These are phyloP conservation scores for Macrobrachium nipponense DNA, from an alignment of 1,140 invertebrate genomes.

Conservation along the genomic window DNA sequence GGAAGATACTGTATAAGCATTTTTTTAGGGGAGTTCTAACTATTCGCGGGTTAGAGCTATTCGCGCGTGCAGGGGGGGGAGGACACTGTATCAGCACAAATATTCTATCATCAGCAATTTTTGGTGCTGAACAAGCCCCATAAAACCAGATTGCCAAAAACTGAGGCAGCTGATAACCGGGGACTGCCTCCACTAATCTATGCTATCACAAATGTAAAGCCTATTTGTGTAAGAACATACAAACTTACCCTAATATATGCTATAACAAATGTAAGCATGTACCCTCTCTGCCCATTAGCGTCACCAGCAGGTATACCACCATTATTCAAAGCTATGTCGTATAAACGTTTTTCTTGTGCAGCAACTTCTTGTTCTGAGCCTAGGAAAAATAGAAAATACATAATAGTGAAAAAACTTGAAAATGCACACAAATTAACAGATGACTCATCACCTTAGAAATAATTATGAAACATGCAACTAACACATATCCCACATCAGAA, in stretches of 20 bases:
- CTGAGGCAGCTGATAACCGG: too few relatives aligned
- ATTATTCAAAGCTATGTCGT: slow-evolving; percentile 80
- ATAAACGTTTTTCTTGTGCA: slow-evolving; percentile 83
- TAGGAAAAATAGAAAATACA: slow-evolving; percentile 62
- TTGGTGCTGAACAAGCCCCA: too few relatives aligned
- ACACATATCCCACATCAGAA: too few relatives aligned
- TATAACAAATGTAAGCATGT: slow-evolving; percentile 97
- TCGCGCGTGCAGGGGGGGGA: too few relatives aligned
- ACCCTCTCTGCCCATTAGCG: slow-evolving; percentile 93
- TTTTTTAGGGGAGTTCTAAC: too few relatives aligned
- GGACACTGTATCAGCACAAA: too few relatives aligned
- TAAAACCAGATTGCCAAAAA: too few relatives aligned
- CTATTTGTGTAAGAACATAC: background rate
- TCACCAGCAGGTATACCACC: slow-evolving; percentile 90
- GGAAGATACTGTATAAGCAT: too few relatives aligned
- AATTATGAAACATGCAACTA: too few relatives aligned
- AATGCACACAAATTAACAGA: background rate
- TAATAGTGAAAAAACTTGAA: background rate
- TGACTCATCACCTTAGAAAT: too few relatives aligned
- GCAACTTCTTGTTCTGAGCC: slow-evolving; percentile 79
- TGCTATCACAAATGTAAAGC: background rate
- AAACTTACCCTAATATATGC: slow-evolving; percentile 90
- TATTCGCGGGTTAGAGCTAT: too few relatives aligned
- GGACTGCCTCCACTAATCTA: background rate
- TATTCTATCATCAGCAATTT: too few relatives aligned